Evolutionary conservation across 2,888 invertebrate species (phyloP).

Genomic region (Andrena chrysosceles): DNA sequence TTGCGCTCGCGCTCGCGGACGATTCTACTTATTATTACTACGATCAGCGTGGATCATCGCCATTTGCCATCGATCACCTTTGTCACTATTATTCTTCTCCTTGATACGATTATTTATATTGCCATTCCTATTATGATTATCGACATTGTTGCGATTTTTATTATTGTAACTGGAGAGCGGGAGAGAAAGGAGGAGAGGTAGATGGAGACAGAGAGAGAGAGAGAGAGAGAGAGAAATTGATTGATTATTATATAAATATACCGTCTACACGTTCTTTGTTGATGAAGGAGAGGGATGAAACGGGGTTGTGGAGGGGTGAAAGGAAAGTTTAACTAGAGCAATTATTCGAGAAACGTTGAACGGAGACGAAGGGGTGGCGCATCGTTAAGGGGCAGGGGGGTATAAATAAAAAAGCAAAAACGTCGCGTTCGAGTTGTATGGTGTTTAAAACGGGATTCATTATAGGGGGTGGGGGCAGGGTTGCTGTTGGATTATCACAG

Average conservation of each 20-base stretch:
- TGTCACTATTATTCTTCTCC: slow-evolving; percentile 22
- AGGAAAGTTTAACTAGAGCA: background rate
- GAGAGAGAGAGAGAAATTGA: slow-evolving; percentile 19
- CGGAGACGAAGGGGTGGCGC: background rate
- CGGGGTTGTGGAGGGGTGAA: background rate
- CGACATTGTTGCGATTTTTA: slow-evolving; percentile 37
- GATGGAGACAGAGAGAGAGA: background rate
- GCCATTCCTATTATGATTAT: slow-evolving; percentile 25
- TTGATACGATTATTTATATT: slow-evolving; percentile 48
- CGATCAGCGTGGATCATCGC: slow-evolving; percentile 22
- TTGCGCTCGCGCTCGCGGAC: slow-evolving; percentile 25
- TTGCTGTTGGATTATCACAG: background rate
- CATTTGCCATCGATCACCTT: slow-evolving; percentile 51
- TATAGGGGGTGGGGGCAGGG: background rate
- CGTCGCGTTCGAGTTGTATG: slow-evolving; percentile 2
- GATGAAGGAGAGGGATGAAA: background rate
- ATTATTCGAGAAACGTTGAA: slow-evolving; percentile 15
- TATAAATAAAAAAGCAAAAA: background rate
- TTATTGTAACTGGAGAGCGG: slow-evolving; percentile 26
- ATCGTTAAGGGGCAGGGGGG: background rate
- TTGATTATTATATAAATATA: slow-evolving; percentile 36
- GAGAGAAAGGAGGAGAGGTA: background rate
- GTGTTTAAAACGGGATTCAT: slow-evolving; percentile 1
- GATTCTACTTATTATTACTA: slow-evolving; percentile 27
- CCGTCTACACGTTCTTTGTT: slow-evolving; percentile 43